A percentile compares a stretch with the other conserved stretches of the same genome.
Conservation (phyloP, 35 echinoderm and acorn worm genomes). For the Heliocidaris tuberculata region DNA sequence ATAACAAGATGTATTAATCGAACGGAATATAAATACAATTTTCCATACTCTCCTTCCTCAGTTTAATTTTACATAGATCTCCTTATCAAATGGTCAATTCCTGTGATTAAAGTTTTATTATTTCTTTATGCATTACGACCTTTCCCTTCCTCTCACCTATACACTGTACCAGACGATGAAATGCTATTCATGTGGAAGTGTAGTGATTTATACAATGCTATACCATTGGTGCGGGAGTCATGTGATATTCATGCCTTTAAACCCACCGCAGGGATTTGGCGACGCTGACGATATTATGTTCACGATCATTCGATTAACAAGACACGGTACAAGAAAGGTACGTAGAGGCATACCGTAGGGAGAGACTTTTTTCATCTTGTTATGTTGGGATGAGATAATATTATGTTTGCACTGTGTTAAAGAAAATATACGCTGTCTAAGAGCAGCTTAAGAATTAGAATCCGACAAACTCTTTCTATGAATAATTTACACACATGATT, state of each 20-base stretch:
- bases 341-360: background rate
- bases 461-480: background rate
- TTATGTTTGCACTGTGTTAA: background rate
- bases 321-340: background rate
- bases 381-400: background rate
- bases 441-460: background rate
- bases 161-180: background rate
- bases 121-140: too few relatives aligned
- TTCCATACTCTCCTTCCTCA: too few relatives aligned
- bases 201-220: background rate
- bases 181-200: background rate
- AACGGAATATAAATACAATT: too few relatives aligned
- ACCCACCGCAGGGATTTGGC: background rate
- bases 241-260: background rate
- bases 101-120: too few relatives aligned
- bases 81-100: too few relatives aligned
- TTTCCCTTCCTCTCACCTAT: too few relatives aligned
- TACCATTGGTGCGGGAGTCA: background rate
- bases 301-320: constrained; percentile 2
- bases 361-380: background rate
- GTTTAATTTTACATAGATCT: too few relatives aligned
- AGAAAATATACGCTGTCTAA: background rate
- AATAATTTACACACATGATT: background rate
- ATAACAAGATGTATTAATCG: background rate
- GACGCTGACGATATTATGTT: background rate